Percentiles rank a stretch among this genome's conserved stretches.
These are phyloP conservation scores for Malurus splendens DNA, from an alignment of 2,797 vertebrate species.

Conservation along the genomic window DNA sequence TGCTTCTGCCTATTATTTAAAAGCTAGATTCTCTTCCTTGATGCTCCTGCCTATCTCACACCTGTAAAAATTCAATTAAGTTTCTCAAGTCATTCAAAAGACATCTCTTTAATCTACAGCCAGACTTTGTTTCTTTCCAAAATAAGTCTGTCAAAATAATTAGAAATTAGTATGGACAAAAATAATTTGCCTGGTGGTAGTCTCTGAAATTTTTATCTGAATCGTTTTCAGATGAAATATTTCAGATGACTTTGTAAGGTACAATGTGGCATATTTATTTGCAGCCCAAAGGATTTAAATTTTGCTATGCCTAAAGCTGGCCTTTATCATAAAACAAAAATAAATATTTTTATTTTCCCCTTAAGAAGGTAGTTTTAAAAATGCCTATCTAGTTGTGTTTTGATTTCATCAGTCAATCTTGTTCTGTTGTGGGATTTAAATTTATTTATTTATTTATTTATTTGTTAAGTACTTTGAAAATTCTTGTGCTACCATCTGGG, in stretches of 20 bases:
- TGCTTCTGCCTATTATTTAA: background rate
- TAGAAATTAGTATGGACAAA: background rate
- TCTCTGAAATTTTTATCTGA: background rate
- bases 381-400: background rate
- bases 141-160: background rate
- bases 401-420: background rate
- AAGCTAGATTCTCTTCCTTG: background rate
- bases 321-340: background rate
- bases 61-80: background rate
- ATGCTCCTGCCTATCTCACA: background rate
- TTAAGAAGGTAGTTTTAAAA: background rate
- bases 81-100: background rate
- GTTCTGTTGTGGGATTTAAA: background rate
- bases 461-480: conserved; percentile 82
- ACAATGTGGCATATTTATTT: background rate
- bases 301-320: background rate
- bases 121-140: background rate
- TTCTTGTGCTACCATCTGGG: conserved; percentile 89
- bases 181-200: background rate
- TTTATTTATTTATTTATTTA: background rate
- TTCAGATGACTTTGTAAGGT: background rate
- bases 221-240: background rate
- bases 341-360: background rate
- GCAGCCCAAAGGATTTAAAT: background rate
- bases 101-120: background rate